Evolutionary conservation across 2,888 invertebrate species (phyloP), one percentile per base, ranked within the genome.

Genomic region (Pseudeuparius sepicola): DNA sequence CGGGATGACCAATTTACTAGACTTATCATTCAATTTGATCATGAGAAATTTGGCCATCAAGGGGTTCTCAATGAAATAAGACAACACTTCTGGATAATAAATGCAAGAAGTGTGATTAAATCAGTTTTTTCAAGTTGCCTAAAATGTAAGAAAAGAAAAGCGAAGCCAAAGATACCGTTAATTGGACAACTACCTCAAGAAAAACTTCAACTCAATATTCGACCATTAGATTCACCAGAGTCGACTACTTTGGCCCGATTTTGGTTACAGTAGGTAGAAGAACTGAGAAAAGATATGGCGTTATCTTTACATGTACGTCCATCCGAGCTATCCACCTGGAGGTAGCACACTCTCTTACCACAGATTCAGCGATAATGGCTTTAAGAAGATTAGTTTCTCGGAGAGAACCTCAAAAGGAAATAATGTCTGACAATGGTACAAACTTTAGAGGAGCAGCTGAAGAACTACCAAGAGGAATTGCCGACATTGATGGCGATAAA

Each of bases 171-270:
- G n/a, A 11, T 11, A 20, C 34, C 34, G 10, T 7, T 38, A 2
- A 38, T 34, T 26, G 38, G 35, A 9, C 31, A 35, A 39, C 13
- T 38, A 17, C 35, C 31, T 18, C 9, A 24, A n/a, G 29, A 30
- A 29, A 12, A 17, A 11, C 24, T 39, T 7, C 20, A 32, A 15
- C 33, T 20, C 5, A 28, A 28, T n/a, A 4, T 28, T 4, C 4
- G 14, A 12, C 28, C 28, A 12, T 28, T 28, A 28, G 14, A 12
- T 13, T 14, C 5, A 28, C 13, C 13, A n/a, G 14, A 5, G 13
- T 14, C 5, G 25, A 24, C 12, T 24, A 11, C n/a, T n/a, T n/a
- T n/a, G n/a, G n/a, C n/a, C n/a, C n/a, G n/a, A n/a, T n/a, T n/a
- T n/a, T n/a, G n/a, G n/a, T n/a, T n/a, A n/a, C n/a, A 12, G 12